Evolutionary conservation across 1,140 invertebrate species (phyloP), one percentile per base, ranked within the genome.

Genomic region (Condylostylus longicornis): DNA sequence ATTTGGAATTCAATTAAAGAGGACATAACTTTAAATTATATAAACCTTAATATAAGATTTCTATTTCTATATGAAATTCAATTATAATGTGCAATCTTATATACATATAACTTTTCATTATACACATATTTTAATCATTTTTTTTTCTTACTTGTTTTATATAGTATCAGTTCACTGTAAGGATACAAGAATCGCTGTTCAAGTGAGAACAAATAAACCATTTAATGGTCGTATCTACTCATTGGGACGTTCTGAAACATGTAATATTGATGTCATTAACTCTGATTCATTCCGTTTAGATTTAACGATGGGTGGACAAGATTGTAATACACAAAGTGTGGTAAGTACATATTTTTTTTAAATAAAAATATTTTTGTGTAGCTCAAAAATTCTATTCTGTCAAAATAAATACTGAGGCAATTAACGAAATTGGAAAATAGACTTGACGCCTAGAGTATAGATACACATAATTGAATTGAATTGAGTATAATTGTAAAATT

Each of bases 181-280:
- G 58, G 89, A 94, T 58, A 91, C 87, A 8, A 71, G 83, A 48
- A 94, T 94, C 46, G 83, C 86, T 1, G 84, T 94, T 1, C 83
- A 87, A 64, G 86, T 94, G 3, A 70, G 79, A 41, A 91, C 88
- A 4, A 91, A 89, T 62, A 84, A 87, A 47, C 85, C 86, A 7
- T 94, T 94, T 68, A 93, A 91, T 50, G 89, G 89, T 4, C 74
- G 89, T 38, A 88, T 94, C 56, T 94, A 94, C 53, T 87, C 88
- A 18, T 63, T 94, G 43, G 89, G 88, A 14, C 71, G 88, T 37
- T 90, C 85, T 0, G 88, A 93, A 62, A 93, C 88, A 14, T 94
- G 89, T 63, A 93, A 94, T 63, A 85, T 88, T 40, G 86, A 91
- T 58, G 86, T 93, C 2, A 74, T 82, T 48, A 90, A 90, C 61